Evolutionary conservation across 2,888 invertebrate genomes (phyloP).

Genomic region (Empis livida): DNA sequence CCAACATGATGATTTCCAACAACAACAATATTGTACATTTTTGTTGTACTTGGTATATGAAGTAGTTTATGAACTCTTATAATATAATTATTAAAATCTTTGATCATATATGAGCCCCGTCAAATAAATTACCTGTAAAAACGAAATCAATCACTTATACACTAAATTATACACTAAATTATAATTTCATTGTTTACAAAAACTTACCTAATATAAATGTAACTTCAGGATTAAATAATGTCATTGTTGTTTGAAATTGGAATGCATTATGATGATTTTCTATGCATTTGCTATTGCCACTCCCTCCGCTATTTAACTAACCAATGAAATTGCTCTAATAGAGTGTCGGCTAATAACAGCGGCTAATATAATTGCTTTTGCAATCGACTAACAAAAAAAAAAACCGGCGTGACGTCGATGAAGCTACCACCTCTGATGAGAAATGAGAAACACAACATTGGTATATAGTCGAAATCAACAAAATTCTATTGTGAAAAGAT

Average conservation of each 20-base stretch:
- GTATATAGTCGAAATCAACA: no score
- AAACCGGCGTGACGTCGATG: no score
- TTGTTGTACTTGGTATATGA: slow-evolving; percentile 49
- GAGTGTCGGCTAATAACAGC: slow-evolving; percentile 88
- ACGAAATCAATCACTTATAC: no score
- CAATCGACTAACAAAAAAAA: no score
- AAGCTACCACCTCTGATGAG: no score
- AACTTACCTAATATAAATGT: slow-evolving; percentile 77
- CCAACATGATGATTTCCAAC: slow-evolving; percentile 98
- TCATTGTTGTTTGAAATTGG: slow-evolving; percentile 78
- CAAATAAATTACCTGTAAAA: slow-evolving; percentile 83
- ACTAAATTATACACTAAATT: no score
- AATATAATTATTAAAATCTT: slow-evolving; percentile 70
- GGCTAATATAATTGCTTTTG: no score
- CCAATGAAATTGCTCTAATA: slow-evolving; percentile 85
- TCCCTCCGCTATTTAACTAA: slow-evolving; percentile 86
- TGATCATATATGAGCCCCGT: slow-evolving; percentile 82
- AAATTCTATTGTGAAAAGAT: no score
- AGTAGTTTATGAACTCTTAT: slow-evolving; percentile 71
- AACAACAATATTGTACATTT: slow-evolving; percentile 59
- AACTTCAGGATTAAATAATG: slow-evolving; percentile 70
- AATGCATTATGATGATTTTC: no score
- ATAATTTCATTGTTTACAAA: no score
- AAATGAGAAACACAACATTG: no score
- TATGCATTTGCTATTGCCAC: slow-evolving; percentile 99